Conservation (phyloP, 2,888 invertebrate genomes). For the Drosophila pseudotalamancana region DNA sequence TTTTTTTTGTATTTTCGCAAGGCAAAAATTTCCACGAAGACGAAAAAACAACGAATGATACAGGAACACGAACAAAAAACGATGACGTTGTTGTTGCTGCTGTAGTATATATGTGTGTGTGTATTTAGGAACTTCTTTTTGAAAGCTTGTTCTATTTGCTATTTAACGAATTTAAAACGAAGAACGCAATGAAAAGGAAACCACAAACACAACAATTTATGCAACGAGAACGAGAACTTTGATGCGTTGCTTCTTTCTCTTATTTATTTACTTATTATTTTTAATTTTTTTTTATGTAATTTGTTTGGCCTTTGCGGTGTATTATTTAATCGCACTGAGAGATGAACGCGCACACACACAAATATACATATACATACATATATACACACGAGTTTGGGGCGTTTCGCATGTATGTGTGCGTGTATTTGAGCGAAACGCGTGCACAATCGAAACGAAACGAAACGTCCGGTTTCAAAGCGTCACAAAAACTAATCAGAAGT, state of each 20-base stretch:
- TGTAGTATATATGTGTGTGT: constrained; percentile 31
- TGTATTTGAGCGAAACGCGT: constrained; percentile 44
- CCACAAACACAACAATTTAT: constrained; percentile 57
- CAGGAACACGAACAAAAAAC: constrained; percentile 41
- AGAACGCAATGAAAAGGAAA: constrained; percentile 40
- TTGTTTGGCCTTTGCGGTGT: constrained; percentile 77
- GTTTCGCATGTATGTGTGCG: constrained; percentile 29
- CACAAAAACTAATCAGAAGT: constrained; percentile 80
- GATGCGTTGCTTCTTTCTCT: constrained; percentile 20
- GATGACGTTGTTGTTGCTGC: constrained; percentile 31
- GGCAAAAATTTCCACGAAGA: constrained; percentile 39
- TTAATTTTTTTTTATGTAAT: constrained; percentile 62
- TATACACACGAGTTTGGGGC: constrained; percentile 30
- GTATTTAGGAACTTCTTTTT: constrained; percentile 57
- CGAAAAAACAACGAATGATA: constrained; percentile 22
- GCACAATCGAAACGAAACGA: constrained; percentile 54
- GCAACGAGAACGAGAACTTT: constrained; percentile 43
- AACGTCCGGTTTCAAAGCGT: constrained; percentile 77
- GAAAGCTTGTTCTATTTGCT: constrained; percentile 15
- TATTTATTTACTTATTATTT: constrained; percentile 17
- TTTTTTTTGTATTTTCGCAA: constrained; percentile 25
- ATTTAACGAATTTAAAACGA: constrained; percentile 42
- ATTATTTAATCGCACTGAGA: constrained; percentile 73
- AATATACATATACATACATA: constrained; percentile 16
- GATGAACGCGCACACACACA: constrained; percentile 33